These are phyloP conservation scores for Glaucidium brasilianum DNA, from an alignment of 2,113 vertebrate species.

Conservation along the genomic window DNA sequence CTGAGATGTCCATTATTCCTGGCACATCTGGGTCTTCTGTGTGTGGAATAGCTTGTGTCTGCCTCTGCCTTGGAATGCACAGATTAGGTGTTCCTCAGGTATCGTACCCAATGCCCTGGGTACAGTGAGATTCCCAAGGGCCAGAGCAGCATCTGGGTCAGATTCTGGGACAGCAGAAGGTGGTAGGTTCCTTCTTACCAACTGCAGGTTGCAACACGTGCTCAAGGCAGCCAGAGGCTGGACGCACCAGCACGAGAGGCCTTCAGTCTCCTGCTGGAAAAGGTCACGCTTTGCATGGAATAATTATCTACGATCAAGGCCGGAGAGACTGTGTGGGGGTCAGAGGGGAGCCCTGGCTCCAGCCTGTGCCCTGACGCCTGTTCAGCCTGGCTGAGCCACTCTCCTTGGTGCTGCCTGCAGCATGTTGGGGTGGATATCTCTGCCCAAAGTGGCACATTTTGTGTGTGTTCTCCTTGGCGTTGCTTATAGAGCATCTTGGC, in stretches of 20 bases:
- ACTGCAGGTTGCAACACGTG: rapidly evolving
- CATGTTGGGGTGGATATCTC: not conserved
- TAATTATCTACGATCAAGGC: not conserved
- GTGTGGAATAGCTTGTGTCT: not conserved
- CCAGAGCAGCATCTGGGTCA: not conserved
- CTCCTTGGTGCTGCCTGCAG: not conserved
- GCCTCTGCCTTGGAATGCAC: rapidly evolving
- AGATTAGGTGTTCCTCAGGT: not conserved
- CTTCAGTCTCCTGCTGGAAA: not conserved
- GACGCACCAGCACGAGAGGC: not conserved
- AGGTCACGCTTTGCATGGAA: not conserved
- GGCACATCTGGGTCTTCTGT: rapidly evolving
- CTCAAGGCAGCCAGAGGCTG: not conserved
- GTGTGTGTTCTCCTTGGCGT: not conserved
- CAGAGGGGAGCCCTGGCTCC: not conserved
- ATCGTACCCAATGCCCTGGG: rapidly evolving
- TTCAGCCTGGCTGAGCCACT: not conserved
- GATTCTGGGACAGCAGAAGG: not conserved
- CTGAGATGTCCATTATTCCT: not conserved
- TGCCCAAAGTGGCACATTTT: not conserved
- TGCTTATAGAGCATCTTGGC: not conserved
- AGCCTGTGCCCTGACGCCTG: rapidly evolving
- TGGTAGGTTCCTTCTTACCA: not conserved
- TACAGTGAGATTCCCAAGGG: rapidly evolving
- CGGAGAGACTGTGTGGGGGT: not conserved